Conservation (phyloP, 1,140 invertebrate species). For the Scylla paramamosain region DNA sequence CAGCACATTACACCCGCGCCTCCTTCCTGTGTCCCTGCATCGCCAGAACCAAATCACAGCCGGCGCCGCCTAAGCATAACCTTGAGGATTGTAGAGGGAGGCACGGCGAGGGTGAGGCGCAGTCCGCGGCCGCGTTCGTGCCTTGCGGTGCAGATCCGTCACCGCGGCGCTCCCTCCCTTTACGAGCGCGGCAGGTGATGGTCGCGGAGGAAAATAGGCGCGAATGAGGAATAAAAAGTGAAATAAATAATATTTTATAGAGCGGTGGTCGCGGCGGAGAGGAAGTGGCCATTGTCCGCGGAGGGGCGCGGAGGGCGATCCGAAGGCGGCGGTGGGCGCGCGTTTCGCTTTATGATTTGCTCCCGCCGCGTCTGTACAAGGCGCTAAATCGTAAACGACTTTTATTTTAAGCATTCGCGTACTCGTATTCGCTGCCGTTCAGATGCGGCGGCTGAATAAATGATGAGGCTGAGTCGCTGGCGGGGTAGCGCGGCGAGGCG, state of each 20-base stretch:
- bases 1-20: conserved; percentile 9
- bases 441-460: conserved; percentile 58
- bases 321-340: conserved; percentile 58
- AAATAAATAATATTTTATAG: conserved; percentile 72
- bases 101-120: background rate
- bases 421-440: conserved; percentile 25
- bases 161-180: conserved; percentile 26
- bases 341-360: conserved; percentile 67
- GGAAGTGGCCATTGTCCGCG: conserved; percentile 67
- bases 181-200: conserved; percentile 68
- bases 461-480: conserved; percentile 22
- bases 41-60: conserved; percentile 14
- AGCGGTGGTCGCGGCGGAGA: conserved; percentile 44
- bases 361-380: conserved; percentile 48
- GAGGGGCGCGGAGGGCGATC: conserved; percentile 46
- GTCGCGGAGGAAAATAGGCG: conserved; percentile 67
- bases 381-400: conserved; percentile 63
- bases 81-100: conserved; percentile 40
- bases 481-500: background rate
- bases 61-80: conserved; percentile 8
- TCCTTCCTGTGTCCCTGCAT: background rate
- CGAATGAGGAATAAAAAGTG: conserved; percentile 61
- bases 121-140: background rate
- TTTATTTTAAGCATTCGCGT: conserved; percentile 58
- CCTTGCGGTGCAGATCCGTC: background rate